These are phyloP conservation scores for Parnassius mnemosyne DNA, from an alignment of 2,888 invertebrate species.

Conservation along the genomic window DNA sequence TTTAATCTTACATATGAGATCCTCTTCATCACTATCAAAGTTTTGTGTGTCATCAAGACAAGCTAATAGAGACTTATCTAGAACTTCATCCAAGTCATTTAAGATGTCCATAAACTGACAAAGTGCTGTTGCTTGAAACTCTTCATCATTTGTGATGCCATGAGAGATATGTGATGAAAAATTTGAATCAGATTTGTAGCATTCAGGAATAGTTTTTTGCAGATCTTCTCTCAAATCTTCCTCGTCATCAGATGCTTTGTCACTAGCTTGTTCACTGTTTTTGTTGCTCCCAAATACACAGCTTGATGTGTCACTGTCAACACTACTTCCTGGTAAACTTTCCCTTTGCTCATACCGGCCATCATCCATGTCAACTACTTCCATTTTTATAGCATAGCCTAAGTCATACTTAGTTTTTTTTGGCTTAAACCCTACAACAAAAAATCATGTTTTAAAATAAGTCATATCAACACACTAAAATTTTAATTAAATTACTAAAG, in stretches of 20 bases:
- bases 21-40: slow-evolving; percentile 70
- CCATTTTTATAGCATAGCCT: slow-evolving; percentile 74
- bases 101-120: slow-evolving; percentile 79
- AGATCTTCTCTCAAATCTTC: slow-evolving; percentile 69
- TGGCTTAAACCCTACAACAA: slow-evolving; percentile 67
- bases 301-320: slow-evolving; percentile 63
- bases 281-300: slow-evolving; percentile 58
- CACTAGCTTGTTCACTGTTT: slow-evolving; percentile 53
- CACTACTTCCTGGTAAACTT: slow-evolving; percentile 58
- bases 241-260: slow-evolving; percentile 63
- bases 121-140: slow-evolving; percentile 72
- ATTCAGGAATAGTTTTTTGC: slow-evolving; percentile 70
- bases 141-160: slow-evolving; percentile 70
- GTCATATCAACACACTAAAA: background rate
- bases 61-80: slow-evolving; percentile 76
- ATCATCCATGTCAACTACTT: slow-evolving; percentile 64
- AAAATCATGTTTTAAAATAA: slow-evolving; percentile 7
- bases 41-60: slow-evolving; percentile 64
- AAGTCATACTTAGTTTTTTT: slow-evolving; percentile 68
- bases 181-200: slow-evolving; percentile 72
- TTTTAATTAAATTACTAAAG: background rate
- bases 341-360: slow-evolving; percentile 66
- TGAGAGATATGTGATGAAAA: slow-evolving; percentile 65
- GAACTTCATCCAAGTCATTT: slow-evolving; percentile 80
- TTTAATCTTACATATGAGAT: slow-evolving; percentile 72